These are phyloP conservation scores for Holotrichia oblita DNA, from an alignment of 1,140 invertebrate species.

Conservation along the genomic window DNA sequence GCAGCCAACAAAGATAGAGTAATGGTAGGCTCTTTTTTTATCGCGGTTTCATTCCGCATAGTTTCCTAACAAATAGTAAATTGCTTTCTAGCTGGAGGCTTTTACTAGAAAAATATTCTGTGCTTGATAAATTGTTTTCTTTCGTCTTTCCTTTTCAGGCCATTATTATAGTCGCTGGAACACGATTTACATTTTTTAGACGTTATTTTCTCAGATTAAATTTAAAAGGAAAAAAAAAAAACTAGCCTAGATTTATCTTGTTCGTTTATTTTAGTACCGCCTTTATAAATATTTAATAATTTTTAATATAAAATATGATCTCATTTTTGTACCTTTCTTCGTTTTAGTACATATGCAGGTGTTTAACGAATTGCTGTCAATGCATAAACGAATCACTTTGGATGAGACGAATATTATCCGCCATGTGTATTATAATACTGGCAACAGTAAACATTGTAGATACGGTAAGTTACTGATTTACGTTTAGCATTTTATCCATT, in stretches of 20 bases:
- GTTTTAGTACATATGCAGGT: slow-evolving; percentile 48
- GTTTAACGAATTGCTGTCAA: slow-evolving; percentile 61
- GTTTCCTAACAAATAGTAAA: background rate
- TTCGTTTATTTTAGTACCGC: no score
- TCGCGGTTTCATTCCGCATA: no score
- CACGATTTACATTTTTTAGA: no score
- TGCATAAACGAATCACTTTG: slow-evolving; percentile 66
- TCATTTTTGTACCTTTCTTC: background rate
- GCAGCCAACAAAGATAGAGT: no score
- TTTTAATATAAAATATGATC: no score
- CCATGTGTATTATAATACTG: slow-evolving; percentile 66
- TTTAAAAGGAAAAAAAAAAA: no score
- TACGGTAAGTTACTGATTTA: slow-evolving; percentile 63
- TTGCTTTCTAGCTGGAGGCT: background rate
- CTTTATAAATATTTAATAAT: no score
- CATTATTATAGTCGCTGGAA: no score
- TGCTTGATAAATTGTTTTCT: background rate
- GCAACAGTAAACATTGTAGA: slow-evolving; percentile 67
- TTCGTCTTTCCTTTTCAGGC: no score
- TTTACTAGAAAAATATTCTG: background rate
- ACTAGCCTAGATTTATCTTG: no score
- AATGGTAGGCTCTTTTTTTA: no score
- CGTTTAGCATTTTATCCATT: background rate
- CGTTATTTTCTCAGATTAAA: no score
- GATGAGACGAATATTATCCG: slow-evolving; percentile 65